Conservation (phyloP, 2,888 invertebrate genomes). For the Electrophaes corylata region DNA sequence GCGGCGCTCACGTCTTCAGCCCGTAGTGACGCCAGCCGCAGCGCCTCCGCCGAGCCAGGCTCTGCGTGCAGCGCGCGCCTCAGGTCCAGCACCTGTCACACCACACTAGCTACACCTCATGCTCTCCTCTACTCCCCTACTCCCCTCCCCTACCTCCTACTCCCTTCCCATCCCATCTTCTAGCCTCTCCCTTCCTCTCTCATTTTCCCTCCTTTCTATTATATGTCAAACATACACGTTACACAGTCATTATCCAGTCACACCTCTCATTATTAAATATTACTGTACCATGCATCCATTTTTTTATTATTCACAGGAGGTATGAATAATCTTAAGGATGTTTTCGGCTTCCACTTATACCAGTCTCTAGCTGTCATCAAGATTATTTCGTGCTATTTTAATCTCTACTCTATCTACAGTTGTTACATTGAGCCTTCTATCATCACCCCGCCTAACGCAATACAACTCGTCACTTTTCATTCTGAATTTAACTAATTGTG, state of each 20-base stretch:
- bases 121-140: conserved; percentile 9
- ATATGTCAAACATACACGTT: background rate
- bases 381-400: background rate
- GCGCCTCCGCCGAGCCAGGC: conserved; percentile 83
- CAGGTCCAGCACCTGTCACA: conserved; percentile 90
- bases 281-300: background rate
- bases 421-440: background rate
- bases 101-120: conserved; percentile 51
- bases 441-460: background rate
- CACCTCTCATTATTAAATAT: background rate
- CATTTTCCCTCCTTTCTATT: background rate
- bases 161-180: background rate
- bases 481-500: conserved; percentile 6
- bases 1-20: conserved; percentile 83
- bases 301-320: background rate
- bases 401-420: background rate
- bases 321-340: too few species aligned
- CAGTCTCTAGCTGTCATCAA: too few species aligned
- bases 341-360: too few species aligned
- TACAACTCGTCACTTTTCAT: background rate
- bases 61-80: conserved; percentile 92
- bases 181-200: background rate
- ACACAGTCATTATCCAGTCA: background rate
- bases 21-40: conserved; percentile 81
- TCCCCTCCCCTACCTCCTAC: background rate